These are phyloP conservation scores for Cartodere bifasciata DNA, from an alignment of 2,888 invertebrate genomes.

Conservation along the genomic window DNA sequence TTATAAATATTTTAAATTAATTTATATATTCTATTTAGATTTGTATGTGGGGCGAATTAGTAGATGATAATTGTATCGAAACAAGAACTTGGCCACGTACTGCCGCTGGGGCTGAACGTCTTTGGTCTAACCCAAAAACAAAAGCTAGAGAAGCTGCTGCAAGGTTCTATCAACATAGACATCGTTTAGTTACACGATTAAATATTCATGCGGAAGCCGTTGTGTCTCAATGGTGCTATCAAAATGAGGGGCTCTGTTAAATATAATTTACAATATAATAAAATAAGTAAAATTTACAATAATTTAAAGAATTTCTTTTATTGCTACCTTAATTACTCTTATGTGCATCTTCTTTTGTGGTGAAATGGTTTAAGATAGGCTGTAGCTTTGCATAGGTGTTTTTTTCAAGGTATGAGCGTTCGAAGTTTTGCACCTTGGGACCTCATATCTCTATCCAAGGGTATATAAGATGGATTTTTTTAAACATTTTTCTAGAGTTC, in stretches of 20 bases:
- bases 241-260: constrained; percentile 49
- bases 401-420: too few species aligned
- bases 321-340: too few species aligned
- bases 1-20: too few species aligned
- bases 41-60: constrained; percentile 78
- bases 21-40: constrained; percentile 34
- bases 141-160: constrained; percentile 42
- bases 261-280: background rate
- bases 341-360: too few species aligned
- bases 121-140: constrained; percentile 61
- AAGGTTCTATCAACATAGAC: constrained; percentile 52
- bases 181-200: constrained; percentile 52
- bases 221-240: constrained; percentile 63
- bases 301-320: too few species aligned
- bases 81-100: constrained; percentile 71
- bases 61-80: constrained; percentile 56
- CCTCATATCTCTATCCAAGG: too few species aligned
- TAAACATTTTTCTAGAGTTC: too few species aligned
- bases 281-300: background rate
- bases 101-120: constrained; percentile 67
- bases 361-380: too few species aligned
- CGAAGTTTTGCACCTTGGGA: too few species aligned
- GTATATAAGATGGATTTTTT: too few species aligned
- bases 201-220: constrained; percentile 59
- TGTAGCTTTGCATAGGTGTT: too few species aligned